Evolutionary conservation across 2,113 vertebrate species (phyloP).

Genomic region (Acinonyx jubatus): DNA sequence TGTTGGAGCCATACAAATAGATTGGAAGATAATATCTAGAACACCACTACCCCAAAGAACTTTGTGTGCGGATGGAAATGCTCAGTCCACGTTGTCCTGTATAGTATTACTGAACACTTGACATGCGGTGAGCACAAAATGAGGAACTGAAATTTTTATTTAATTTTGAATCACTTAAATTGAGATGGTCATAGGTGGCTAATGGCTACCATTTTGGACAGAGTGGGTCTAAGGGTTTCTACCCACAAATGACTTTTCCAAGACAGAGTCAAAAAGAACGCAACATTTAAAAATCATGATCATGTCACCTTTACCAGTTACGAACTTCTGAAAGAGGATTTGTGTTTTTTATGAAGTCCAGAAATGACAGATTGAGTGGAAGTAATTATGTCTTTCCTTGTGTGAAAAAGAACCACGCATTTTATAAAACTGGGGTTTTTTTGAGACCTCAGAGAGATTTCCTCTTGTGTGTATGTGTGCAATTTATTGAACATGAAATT

Average conservation of each 20-base stretch:
- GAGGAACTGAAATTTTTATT: not conserved
- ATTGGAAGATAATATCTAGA: not conserved
- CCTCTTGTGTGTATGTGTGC: not conserved
- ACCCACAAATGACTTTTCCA: not conserved
- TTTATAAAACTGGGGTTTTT: slow-evolving; percentile 46
- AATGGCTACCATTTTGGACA: not conserved
- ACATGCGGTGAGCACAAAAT: not conserved
- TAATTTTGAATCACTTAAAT: slow-evolving; percentile 14
- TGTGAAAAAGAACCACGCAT: not conserved
- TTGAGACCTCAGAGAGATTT: not conserved
- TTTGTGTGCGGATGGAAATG: not conserved
- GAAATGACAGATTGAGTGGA: slow-evolving; percentile 6
- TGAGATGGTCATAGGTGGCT: not conserved
- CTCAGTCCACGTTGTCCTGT: not conserved
- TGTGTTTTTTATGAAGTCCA: not conserved
- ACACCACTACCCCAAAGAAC: not conserved
- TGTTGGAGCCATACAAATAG: too few relatives aligned
- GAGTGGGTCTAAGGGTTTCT: not conserved
- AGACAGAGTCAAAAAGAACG: not conserved
- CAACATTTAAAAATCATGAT: not conserved
- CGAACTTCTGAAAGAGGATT: not conserved
- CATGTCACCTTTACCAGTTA: not conserved
- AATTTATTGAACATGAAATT: slow-evolving; percentile 31
- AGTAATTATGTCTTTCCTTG: slow-evolving; percentile 4
- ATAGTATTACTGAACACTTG: not conserved